Base-by-base conservation (phyloP, 2,113 vertebrate genomes). In the Psettodes erumei region DNA sequence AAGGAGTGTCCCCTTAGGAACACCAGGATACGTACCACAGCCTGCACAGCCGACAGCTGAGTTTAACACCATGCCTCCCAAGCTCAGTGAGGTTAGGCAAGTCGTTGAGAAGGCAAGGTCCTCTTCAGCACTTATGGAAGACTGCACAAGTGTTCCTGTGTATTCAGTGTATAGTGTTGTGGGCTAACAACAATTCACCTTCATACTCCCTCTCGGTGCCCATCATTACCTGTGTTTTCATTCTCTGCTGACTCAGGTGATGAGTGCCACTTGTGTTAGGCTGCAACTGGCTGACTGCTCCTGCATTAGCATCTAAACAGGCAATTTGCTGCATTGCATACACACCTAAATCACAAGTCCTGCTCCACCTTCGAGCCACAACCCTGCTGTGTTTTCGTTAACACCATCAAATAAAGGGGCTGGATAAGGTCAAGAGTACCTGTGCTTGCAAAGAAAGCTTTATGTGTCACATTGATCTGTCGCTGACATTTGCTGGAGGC, bases 161-260 rank as follows among this genome's bases (percentile, higher is more conserved):
- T 55, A 33, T 55, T 55, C 16, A n/a, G 28, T 33, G 28, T 55
- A 33, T 10, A 55, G 53, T n/a, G 53, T 10, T 55, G 28, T 32
- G 33, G 18, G 28, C 16, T 33, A 33, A 55, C 53, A 55, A 55
- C 18, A n/a, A 8, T n/a, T 9, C 53, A 55, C 7, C 28, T 55
- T 2, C 28, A 2, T 32, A 30, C 28, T n/a, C 15, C 53, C 30
- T 33, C 53, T 27, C 23, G 8, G 28, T 11, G 33, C 33, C 53
- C 30, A 55, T 55, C 53, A 32, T 30, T 54, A 54, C 25, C 30
- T 23, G 55, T 56, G 54, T 60, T 21, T 35, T 60, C 38, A 19
- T 15, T 33, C 28, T 19, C 42, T 64, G 61, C 61, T 64, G 61
- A 64, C 27, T 64, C 61, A 64, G 61, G 43, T 33, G 61, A 64